Evolutionary conservation across 2,888 invertebrate species (phyloP).

Genomic region (Synanthedon andrenaeformis): DNA sequence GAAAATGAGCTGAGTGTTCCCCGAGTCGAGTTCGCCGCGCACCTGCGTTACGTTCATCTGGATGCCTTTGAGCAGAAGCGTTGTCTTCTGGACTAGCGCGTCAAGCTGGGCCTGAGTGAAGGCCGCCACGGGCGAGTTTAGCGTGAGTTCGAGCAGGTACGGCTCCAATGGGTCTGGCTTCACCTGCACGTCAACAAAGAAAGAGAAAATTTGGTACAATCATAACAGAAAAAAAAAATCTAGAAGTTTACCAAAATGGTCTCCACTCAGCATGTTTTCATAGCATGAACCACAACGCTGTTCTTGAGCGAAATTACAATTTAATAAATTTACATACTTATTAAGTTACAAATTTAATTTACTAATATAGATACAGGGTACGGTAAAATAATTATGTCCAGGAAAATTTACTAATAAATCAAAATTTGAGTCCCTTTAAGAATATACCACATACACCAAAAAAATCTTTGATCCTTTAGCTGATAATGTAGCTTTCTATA

Average conservation of each 20-base stretch:
- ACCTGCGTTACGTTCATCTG: constrained; percentile 72
- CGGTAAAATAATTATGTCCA: no score
- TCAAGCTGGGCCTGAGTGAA: constrained; percentile 74
- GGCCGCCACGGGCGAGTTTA: constrained; percentile 77
- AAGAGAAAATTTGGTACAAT: no score
- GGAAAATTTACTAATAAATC: no score
- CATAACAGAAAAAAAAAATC: no score
- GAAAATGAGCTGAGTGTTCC: constrained; percentile 76
- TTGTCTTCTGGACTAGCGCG: constrained; percentile 83
- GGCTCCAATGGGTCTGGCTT: constrained; percentile 80
- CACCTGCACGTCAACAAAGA: constrained; percentile 53
- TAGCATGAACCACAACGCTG: no score
- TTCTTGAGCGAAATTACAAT: not conserved
- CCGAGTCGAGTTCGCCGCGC: constrained; percentile 70
- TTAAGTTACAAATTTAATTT: no score
- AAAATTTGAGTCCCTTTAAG: no score
- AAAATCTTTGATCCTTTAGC: no score
- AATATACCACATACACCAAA: no score
- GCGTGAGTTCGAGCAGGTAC: constrained; percentile 83
- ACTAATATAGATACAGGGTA: no score
- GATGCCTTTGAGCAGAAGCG: constrained; percentile 79
- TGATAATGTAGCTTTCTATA: no score
- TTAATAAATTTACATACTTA: not conserved
- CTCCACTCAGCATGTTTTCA: not conserved
- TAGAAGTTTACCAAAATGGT: constrained; percentile 13